Percentiles rank a stretch among this genome's conserved stretches.
Evolutionary conservation across 2,797 vertebrate species (phyloP).

Genomic region (Remorina albescens): DNA sequence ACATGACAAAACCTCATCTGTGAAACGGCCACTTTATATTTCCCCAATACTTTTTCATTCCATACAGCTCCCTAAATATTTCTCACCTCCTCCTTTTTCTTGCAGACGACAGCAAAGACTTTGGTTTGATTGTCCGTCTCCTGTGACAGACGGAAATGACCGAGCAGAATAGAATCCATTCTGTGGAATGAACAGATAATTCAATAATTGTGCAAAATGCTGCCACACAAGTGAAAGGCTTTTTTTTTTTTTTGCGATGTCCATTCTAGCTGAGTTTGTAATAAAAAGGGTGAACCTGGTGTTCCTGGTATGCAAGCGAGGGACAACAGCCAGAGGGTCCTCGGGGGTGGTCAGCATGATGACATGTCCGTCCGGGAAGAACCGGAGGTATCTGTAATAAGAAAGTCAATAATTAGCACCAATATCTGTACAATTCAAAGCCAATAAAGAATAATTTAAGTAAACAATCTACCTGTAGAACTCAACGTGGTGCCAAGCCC

Average conservation of each 20-base stretch:
- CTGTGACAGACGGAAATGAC: constrained; percentile 97
- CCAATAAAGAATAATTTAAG: not conserved
- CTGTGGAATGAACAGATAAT: constrained; percentile 78
- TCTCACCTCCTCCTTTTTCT: constrained; percentile 96
- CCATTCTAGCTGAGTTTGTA: not conserved
- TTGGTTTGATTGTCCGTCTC: constrained; percentile 99
- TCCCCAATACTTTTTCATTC: not conserved
- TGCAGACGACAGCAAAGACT: constrained; percentile 98
- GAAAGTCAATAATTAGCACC: not conserved
- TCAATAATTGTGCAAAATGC: not conserved
- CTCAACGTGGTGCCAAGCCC: constrained; percentile 98
- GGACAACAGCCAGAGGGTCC: constrained; percentile 91
- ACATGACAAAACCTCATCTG: not conserved
- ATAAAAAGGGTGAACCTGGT: constrained; percentile 83
- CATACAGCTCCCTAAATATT: not conserved
- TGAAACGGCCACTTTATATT: too few species aligned
- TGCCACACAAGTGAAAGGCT: not conserved
- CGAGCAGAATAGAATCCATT: constrained; percentile 92
- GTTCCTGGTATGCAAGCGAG: constrained; percentile 91
- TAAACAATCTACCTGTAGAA: constrained; percentile 92
- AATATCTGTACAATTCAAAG: not conserved
- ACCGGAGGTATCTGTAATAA: constrained; percentile 92
- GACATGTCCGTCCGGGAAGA: constrained; percentile 95
- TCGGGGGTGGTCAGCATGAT: constrained; percentile 97
- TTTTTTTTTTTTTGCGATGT: not conserved